A percentile compares a stretch with the other conserved stretches of the same genome.
phyloP scores from a whole-genome alignment of 2,888 invertebrate species.

The Drosophila percnosoma region DNA sequence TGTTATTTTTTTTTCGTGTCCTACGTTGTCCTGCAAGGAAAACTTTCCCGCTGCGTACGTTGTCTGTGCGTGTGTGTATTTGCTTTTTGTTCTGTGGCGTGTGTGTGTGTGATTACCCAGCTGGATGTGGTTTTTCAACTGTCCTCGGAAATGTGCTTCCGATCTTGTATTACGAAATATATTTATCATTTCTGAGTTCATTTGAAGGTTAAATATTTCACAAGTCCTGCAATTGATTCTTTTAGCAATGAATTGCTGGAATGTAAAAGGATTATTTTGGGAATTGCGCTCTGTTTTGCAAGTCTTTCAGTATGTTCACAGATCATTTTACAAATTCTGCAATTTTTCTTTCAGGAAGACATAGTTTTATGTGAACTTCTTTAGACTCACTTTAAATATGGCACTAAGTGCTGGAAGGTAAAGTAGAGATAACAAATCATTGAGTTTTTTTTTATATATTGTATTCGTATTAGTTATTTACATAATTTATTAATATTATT shows the following conservation, averaged over 20 bases:
- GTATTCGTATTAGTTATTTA: neutral
- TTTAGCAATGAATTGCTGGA: neutral
- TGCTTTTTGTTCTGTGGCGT: slow-evolving; percentile 1
- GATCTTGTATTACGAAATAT: neutral
- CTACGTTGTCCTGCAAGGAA: slow-evolving; percentile 48
- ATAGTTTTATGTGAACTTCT: neutral
- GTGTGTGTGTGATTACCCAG: slow-evolving; percentile 32
- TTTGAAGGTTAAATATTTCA: neutral
- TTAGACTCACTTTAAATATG: neutral
- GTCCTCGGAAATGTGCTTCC: slow-evolving; percentile 13
- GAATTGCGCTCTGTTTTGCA: neutral
- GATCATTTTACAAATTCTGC: neutral
- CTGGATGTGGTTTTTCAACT: slow-evolving; percentile 10
- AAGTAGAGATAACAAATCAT: neutral
- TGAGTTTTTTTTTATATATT: neutral
- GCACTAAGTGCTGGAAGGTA: neutral
- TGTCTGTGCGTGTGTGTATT: slow-evolving; percentile 8
- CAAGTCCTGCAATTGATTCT: neutral
- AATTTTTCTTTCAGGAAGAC: neutral
- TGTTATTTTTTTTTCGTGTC: slow-evolving; percentile 13
- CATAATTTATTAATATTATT: neutral
- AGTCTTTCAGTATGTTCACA: neutral
- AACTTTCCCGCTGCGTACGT: slow-evolving; percentile 51
- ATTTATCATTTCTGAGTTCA: neutral
- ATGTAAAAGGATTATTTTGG: neutral